Base-by-base conservation (phyloP, 2,113 vertebrate species). In the Crotalus helleri region DNA sequence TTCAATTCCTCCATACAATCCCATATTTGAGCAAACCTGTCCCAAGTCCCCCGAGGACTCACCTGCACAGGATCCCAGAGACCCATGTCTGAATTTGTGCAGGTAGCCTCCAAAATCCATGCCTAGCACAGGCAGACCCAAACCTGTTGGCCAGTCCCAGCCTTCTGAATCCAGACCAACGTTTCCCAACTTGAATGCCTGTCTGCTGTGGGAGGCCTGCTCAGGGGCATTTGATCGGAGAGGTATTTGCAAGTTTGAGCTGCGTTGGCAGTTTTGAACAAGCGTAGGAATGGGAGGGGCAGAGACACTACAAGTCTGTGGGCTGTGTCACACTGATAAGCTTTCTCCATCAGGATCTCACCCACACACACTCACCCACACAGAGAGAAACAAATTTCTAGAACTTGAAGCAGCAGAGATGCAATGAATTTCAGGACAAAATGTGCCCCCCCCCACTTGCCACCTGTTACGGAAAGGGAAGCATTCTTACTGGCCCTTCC, bases 251-350 rank as follows among this genome's bases (percentile, higher is more conserved):
- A 81, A 81, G 6, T 39, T 39, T 8, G 2, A 4, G 90, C 91
- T 91, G 15, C 88, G 61, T 1, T 0, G 91, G 24, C 44, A 33
- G 85, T 0, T 2, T 24, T 8, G 64, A 74, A 64, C 10, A 0
- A 29, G 90, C n/a, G 8, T 24, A 1, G 89, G 55, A 54, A 1
- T n/a, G 87, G 92, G 88, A 0, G 1, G 90, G 88, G 49, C 91
- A n/a, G n/a, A 0, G 0, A 15, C 64, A 11, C 39, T 49, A 55
- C 11, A 11, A 89, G 23, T 1, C 21, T 1, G 2, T 0, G 0
- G 74, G 21, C 96, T 97, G 96, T 26, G 0, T 3, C 49, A 87
- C 10, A 2, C 92, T 91, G 96, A 97, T 97, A 97, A 97, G 94
- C 94, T 4, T 53, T 69, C 46, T 24, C 23, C 13, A 29, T 33